A percentile compares a stretch with the other conserved stretches of the same genome.
These are phyloP conservation scores for Tapera naevia DNA, from an alignment of 2,797 vertebrate species.

Conservation along the genomic window DNA sequence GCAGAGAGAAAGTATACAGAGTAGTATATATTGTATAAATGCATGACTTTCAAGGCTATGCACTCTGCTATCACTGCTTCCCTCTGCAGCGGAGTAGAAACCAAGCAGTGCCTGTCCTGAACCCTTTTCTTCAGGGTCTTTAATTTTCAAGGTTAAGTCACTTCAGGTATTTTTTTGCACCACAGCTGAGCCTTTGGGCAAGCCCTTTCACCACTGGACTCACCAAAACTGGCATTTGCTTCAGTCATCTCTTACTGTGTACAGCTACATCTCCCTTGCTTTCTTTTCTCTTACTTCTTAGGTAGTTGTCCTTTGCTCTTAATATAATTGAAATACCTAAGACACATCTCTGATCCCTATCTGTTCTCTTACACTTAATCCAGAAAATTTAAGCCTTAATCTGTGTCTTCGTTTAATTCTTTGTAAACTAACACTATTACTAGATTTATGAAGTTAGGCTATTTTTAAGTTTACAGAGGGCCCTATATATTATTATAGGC, in stretches of 20 bases:
- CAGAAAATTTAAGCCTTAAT: background rate
- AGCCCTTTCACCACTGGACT: background rate
- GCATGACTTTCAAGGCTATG: background rate
- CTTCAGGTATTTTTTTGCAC: background rate
- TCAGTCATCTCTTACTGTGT: background rate
- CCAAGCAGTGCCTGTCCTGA: background rate
- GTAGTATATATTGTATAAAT: background rate
- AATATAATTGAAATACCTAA: background rate
- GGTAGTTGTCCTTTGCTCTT: background rate
- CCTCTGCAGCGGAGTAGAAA: background rate
- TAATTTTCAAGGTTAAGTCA: background rate
- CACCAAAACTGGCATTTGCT: accelerated
- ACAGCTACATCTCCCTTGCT: background rate
- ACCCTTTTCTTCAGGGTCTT: background rate
- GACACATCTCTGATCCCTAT: background rate
- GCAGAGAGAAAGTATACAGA: background rate
- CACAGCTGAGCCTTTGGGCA: background rate
- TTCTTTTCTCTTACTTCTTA: background rate
- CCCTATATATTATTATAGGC: background rate
- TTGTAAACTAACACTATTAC: background rate
- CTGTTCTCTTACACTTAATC: background rate
- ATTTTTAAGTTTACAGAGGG: background rate
- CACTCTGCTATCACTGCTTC: background rate
- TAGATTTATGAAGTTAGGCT: background rate
- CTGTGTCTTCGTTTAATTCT: background rate